Evolutionary conservation across 35 echinoderm and acorn worm species (phyloP).

Genomic region (Amphiura filiformis): DNA sequence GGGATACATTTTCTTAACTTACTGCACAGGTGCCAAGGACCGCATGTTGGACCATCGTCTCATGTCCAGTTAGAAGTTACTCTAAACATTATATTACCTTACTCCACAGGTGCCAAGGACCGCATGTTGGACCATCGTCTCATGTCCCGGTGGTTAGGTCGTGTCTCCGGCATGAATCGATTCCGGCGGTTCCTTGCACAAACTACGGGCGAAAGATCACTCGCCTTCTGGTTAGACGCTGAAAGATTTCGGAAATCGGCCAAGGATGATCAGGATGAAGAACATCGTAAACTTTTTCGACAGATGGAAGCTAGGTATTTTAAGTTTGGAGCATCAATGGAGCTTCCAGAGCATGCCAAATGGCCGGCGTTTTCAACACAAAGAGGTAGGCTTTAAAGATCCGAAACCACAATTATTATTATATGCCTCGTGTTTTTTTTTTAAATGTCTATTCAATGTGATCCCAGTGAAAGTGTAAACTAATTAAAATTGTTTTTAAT

Average conservation of each 20-base stretch:
- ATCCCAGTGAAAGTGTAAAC: too few relatives aligned
- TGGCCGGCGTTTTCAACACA: slow-evolving; percentile 15
- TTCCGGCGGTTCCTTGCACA: slow-evolving; percentile 74
- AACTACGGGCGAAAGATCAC: slow-evolving; percentile 59
- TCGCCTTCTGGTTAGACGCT: slow-evolving; percentile 89
- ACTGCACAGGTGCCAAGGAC: slow-evolving; percentile 83
- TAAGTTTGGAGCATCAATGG: slow-evolving; percentile 39
- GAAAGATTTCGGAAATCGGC: slow-evolving; percentile 64
- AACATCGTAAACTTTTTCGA: slow-evolving; percentile 41
- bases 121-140: slow-evolving; percentile 76
- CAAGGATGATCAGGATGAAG: slow-evolving; percentile 25
- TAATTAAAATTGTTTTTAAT: too few relatives aligned
- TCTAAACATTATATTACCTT: too few relatives aligned
- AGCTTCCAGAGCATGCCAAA: slow-evolving; percentile 42
- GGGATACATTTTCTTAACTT: too few relatives aligned
- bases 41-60: slow-evolving; percentile 76
- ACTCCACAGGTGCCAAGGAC: slow-evolving; percentile 65
- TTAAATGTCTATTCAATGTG: too few relatives aligned
- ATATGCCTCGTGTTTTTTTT: too few relatives aligned
- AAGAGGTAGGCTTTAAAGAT: slow-evolving; percentile 1
- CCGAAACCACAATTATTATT: too few relatives aligned
- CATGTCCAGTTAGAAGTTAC: slow-evolving; percentile 74
- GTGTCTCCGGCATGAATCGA: slow-evolving; percentile 85
- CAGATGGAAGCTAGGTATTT: slow-evolving; percentile 84
- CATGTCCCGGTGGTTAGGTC: slow-evolving; percentile 66